A percentile compares a stretch with the other conserved stretches of the same genome.
These are phyloP conservation scores for Empidonax traillii DNA, from an alignment of 2,113 vertebrate genomes.

Conservation along the genomic window DNA sequence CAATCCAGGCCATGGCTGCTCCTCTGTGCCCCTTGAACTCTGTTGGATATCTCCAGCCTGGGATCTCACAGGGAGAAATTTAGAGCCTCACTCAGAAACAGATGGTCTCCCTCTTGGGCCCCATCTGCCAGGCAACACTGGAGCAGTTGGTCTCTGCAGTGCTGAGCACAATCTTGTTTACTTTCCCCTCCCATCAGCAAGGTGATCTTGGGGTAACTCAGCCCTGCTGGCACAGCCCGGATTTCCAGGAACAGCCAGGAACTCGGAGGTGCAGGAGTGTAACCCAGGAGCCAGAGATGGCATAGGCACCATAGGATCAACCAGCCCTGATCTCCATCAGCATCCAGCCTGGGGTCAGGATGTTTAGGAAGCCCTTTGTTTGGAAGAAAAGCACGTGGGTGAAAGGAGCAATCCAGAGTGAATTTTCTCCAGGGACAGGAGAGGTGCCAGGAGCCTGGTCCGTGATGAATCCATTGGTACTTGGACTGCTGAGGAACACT, in stretches of 20 bases:
- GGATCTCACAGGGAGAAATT: neutral
- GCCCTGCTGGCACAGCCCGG: neutral
- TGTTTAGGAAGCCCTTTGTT: neutral
- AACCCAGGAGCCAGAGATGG: neutral
- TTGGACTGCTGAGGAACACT: neutral
- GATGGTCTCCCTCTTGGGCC: constrained; percentile 52
- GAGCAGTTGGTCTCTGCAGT: constrained; percentile 28
- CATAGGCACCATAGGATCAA: neutral
- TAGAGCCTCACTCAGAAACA: neutral
- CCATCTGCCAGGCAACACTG: constrained; percentile 56
- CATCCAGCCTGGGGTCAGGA: neutral
- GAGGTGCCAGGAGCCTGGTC: neutral
- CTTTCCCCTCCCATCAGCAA: constrained; percentile 17
- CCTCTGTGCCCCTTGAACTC: neutral
- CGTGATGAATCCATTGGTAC: accelerated
- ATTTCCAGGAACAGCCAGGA: neutral
- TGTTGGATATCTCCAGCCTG: neutral
- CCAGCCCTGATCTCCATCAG: neutral
- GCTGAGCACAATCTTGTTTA: constrained; percentile 47
- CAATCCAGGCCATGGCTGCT: neutral
- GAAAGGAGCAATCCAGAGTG: neutral
- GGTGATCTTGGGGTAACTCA: neutral
- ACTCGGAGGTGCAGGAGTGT: accelerated
- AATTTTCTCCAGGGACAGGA: neutral
- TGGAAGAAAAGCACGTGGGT: neutral